Evolutionary conservation across 1,140 invertebrate genomes (phyloP), one percentile per base, ranked within the genome.

Genomic region (Drosophila burlai): DNA sequence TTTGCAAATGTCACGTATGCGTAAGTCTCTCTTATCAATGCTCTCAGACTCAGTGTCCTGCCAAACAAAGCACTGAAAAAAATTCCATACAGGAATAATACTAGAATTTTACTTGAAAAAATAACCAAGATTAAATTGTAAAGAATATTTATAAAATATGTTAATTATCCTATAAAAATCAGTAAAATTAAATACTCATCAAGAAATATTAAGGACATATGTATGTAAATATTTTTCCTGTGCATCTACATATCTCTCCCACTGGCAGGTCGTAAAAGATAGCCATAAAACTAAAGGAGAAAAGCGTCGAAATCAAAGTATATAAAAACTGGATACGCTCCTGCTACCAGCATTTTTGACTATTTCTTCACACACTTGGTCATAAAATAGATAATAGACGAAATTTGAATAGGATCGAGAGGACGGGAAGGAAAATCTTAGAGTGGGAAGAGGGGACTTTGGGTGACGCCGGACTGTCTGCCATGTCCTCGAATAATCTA

Each of bases 321-420:
- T 74, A 87, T 87, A 84, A 87, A 86, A 80, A 74, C 84, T 54
- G 72, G 65, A 71, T 59, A 21, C 61, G 40, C 72, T 38, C 54
- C 16, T 57, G 54, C 69, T 66, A 62, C 49, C 76, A 67, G 49
- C 60, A 76, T 74, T 68, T 81, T 72, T 66, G 69, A 72, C 69
- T 72, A 72, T 73, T 73, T 73, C 67, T 50, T 72, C 83, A 87
- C 71, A 83, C 80, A 87, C 54, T 87, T 81, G 73, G 49, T 59
- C 85, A 89, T 89, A 84, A 87, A 87, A 87, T 72, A 89, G 84
- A 87, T 87, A 89, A 89, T 79, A 83, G 55, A 69, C 68, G 65
- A 87, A 87, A 87, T 87, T 87, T 87, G 83, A 87, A 87, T 87
- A 89, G 83, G 61, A 63, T 59, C 73, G 46, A 47, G 40, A 52